phyloP scores from a whole-genome alignment of 2,888 invertebrate genomes.

The Kryphioiulus occultus region DNA sequence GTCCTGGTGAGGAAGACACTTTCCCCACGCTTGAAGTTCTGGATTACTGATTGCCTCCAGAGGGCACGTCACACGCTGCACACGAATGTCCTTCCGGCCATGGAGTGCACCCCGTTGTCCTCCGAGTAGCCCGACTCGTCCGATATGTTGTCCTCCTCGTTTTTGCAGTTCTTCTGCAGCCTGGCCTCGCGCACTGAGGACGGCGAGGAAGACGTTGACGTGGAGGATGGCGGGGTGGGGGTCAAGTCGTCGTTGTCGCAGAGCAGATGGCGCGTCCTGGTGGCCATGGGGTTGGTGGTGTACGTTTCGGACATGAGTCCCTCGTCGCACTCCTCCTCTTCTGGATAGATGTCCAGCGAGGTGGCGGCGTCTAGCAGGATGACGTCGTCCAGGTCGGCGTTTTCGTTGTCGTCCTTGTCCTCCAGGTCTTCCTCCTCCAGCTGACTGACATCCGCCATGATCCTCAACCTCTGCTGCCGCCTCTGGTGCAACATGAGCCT shows the following conservation, averaged over 20 bases:
- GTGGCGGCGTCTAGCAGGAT: background rate
- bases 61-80: background rate
- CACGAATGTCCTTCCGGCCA: background rate
- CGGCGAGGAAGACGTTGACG: slow-evolving; percentile 42
- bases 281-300: background rate
- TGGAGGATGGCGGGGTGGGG: slow-evolving; percentile 27
- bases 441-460: slow-evolving; percentile 51
- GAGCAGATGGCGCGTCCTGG: background rate
- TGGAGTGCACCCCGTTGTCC: slow-evolving; percentile 55
- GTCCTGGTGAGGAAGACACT: too few species aligned
- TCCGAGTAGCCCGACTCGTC: slow-evolving; percentile 93
- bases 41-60: background rate
- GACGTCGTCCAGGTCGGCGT: slow-evolving; percentile 40
- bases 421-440: slow-evolving; percentile 55
- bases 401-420: slow-evolving; percentile 53
- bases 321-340: slow-evolving; percentile 47
- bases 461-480: background rate
- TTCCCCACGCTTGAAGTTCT: background rate
- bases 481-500: slow-evolving; percentile 7
- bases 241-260: slow-evolving; percentile 43
- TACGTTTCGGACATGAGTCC: slow-evolving; percentile 21
- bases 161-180: slow-evolving; percentile 54
- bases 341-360: background rate
- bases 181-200: slow-evolving; percentile 1
- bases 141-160: slow-evolving; percentile 75